These are phyloP conservation scores for Chymomyza costata DNA, from an alignment of 1,140 invertebrate species.

Conservation along the genomic window DNA sequence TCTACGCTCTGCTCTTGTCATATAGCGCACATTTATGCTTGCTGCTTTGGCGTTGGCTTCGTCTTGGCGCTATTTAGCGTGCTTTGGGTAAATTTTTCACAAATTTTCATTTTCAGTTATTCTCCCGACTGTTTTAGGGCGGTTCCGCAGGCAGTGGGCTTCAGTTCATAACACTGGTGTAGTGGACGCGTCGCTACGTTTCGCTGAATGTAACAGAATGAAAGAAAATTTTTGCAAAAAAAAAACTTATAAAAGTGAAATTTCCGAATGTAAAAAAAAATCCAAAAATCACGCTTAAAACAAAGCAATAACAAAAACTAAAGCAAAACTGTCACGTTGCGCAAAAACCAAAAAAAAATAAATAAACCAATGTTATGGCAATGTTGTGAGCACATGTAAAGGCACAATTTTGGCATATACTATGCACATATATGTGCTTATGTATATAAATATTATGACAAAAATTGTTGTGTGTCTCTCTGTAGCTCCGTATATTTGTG, in stretches of 20 bases:
- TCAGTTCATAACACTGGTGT: too few species aligned
- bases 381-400: constrained; percentile 26
- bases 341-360: too few species aligned
- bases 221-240: constrained; percentile 25
- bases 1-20: constrained; percentile 34
- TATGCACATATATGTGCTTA: too few species aligned
- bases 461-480: constrained; percentile 19
- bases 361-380: constrained; percentile 10
- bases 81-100: constrained; percentile 73
- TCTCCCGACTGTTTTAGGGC: constrained; percentile 74
- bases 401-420: constrained; percentile 24
- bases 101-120: constrained; percentile 75
- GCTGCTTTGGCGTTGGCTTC: not conserved
- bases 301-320: not conserved
- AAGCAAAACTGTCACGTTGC: not conserved
- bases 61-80: constrained; percentile 36
- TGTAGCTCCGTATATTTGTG: constrained; percentile 13
- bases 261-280: constrained; percentile 1
- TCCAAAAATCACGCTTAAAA: constrained; percentile 13
- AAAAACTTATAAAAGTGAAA: constrained; percentile 10
- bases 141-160: constrained; percentile 70
- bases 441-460: constrained; percentile 65
- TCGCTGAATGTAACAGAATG: constrained; percentile 39
- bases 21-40: too few species aligned
- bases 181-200: too few species aligned